phyloP scores from a whole-genome alignment of 2,113 vertebrate species.

The Scomber scombrus region DNA sequence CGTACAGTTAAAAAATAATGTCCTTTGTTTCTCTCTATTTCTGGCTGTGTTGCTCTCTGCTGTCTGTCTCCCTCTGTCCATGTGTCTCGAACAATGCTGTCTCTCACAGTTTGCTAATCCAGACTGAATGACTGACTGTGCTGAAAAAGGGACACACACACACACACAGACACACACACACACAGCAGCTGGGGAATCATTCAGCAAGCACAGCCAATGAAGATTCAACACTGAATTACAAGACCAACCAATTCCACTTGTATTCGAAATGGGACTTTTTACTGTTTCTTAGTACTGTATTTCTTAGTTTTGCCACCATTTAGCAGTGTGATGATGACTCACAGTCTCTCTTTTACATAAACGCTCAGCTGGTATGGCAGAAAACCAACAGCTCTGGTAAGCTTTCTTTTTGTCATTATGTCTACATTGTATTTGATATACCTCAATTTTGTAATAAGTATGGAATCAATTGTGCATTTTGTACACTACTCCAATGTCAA shows the following conservation, averaged over 20 bases:
- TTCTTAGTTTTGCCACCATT: neutral
- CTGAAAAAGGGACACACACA: constrained; percentile 55
- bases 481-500: too few relatives aligned
- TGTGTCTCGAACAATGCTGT: constrained; percentile 67
- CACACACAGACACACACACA: constrained; percentile 24
- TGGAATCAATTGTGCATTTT: too few relatives aligned
- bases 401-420: too few relatives aligned
- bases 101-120: constrained; percentile 74
- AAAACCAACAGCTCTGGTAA: neutral
- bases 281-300: neutral
- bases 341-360: too few relatives aligned
- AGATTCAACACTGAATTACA: constrained; percentile 28
- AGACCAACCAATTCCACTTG: neutral
- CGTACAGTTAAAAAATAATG: constrained; percentile 40
- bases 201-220: constrained; percentile 45
- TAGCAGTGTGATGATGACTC: neutral
- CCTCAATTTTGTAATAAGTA: neutral
- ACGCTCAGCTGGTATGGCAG: neutral
- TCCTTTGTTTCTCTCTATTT: constrained; percentile 53
- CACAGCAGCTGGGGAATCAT: constrained; percentile 56
- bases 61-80: constrained; percentile 29
- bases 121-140: constrained; percentile 78
- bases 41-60: constrained; percentile 25
- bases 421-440: neutral
- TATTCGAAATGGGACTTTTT: neutral